Conservation (phyloP, 92 coral and sea anemone species). For the Zoanthus gigantus region DNA sequence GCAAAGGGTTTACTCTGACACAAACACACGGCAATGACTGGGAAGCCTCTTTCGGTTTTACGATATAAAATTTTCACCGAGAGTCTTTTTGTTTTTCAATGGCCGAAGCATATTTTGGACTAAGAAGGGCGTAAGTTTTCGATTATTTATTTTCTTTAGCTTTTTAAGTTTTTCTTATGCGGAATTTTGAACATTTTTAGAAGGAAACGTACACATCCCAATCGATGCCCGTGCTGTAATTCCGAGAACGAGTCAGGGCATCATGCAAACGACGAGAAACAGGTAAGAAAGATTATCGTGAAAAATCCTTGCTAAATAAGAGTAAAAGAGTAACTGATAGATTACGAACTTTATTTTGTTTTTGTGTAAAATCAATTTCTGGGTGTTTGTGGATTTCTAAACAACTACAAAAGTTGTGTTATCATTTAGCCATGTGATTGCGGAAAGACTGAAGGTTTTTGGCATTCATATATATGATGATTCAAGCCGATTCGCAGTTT, state of each 20-base stretch:
- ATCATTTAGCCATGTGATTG: constrained; percentile 42
- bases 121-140: constrained; percentile 83
- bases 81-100: constrained; percentile 60
- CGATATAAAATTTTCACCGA: constrained; percentile 52
- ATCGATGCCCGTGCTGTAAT: constrained; percentile 97
- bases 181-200: constrained; percentile 62
- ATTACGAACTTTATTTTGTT: background rate
- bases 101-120: constrained; percentile 81
- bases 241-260: constrained; percentile 87
- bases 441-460: constrained; percentile 19
- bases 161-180: constrained; percentile 19
- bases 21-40: constrained; percentile 85
- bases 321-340: background rate
- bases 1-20: constrained; percentile 99
- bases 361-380: background rate
- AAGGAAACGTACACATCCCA: constrained; percentile 96
- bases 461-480: too few species aligned
- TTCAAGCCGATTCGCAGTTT: constrained; percentile 9
- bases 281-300: constrained; percentile 54
- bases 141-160: constrained; percentile 1
- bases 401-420: constrained; percentile 6
- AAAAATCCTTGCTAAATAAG: background rate
- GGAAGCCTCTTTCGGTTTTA: constrained; percentile 79
- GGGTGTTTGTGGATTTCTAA: background rate
- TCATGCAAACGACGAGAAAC: constrained; percentile 77